Evolutionary conservation across 2,888 invertebrate genomes (phyloP).

Genomic region (Tenthredo mesomela): DNA sequence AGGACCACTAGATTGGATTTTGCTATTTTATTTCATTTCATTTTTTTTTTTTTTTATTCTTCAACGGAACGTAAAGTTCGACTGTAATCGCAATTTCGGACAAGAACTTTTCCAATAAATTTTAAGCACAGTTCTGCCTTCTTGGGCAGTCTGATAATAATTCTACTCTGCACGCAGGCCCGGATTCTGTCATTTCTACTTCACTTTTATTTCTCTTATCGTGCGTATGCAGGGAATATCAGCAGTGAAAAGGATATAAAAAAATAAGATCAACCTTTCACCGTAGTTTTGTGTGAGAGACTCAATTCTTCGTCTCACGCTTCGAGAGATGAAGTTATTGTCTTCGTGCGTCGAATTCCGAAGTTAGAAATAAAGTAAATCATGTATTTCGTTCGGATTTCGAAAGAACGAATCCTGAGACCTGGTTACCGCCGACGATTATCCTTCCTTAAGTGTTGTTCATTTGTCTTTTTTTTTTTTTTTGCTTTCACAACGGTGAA

Average conservation of each 20-base stretch:
- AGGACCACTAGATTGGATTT: background rate
- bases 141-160: background rate
- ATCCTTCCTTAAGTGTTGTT: background rate
- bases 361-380: conserved; percentile 22
- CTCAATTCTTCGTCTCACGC: background rate
- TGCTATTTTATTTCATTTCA: background rate
- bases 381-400: background rate
- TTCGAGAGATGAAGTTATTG: conserved; percentile 22
- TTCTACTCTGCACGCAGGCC: background rate
- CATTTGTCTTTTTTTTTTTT: background rate
- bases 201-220: background rate
- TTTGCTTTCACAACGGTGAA: background rate
- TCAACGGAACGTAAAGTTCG: background rate
- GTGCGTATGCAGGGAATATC: background rate
- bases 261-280: conserved; percentile 2
- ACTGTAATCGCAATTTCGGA: background rate
- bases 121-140: background rate
- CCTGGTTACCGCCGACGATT: background rate
- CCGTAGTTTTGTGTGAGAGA: conserved; percentile 11
- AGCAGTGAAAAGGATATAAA: conserved; percentile 1
- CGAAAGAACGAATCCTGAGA: background rate
- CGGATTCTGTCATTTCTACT: background rate
- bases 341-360: conserved; percentile 8
- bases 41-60: background rate
- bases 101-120: background rate